Evolutionary conservation across 2,113 vertebrate genomes (phyloP).

Genomic region (Apistogramma diplotaenia): DNA sequence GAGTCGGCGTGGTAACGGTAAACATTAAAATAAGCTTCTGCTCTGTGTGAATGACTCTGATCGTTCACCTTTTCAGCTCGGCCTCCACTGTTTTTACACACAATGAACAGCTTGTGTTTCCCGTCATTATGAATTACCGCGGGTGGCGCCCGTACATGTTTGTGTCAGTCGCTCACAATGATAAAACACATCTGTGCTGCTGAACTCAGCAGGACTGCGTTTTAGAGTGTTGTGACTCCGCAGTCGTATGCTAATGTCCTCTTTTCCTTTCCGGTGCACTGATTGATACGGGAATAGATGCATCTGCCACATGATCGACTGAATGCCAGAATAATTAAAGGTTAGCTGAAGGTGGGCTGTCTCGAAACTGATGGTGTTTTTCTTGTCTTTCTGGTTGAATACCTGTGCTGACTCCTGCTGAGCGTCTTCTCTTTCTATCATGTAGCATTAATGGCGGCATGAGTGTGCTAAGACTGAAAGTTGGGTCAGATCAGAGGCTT

Average conservation of each 20-base stretch:
- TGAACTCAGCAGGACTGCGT: background rate
- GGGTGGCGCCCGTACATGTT: background rate
- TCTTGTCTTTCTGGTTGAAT: slow-evolving; percentile 25
- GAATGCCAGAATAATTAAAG: slow-evolving; percentile 52
- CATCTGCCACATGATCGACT: slow-evolving; percentile 6
- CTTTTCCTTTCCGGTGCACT: background rate
- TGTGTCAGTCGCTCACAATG: background rate
- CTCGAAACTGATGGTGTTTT: slow-evolving; percentile 31
- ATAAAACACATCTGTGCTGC: background rate
- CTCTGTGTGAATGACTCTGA: background rate
- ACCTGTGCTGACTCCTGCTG: slow-evolving; percentile 1
- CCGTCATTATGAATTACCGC: background rate
- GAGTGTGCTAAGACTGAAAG: background rate
- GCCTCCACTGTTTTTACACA: background rate
- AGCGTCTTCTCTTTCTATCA: slow-evolving; percentile 5
- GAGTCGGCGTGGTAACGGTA: slow-evolving; percentile 7
- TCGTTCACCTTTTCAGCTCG: background rate
- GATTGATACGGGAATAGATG: slow-evolving; percentile 38
- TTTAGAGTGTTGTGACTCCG: background rate
- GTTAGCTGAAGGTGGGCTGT: slow-evolving; percentile 38
- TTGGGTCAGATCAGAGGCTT: slow-evolving; percentile 19
- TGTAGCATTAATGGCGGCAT: background rate
- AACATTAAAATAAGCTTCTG: background rate
- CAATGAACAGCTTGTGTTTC: background rate
- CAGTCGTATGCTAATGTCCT: background rate